A percentile compares a stretch with the other conserved stretches of the same genome.
These are phyloP conservation scores for Carassius auratus DNA, from an alignment of 2,113 vertebrate genomes.

Conservation along the genomic window DNA sequence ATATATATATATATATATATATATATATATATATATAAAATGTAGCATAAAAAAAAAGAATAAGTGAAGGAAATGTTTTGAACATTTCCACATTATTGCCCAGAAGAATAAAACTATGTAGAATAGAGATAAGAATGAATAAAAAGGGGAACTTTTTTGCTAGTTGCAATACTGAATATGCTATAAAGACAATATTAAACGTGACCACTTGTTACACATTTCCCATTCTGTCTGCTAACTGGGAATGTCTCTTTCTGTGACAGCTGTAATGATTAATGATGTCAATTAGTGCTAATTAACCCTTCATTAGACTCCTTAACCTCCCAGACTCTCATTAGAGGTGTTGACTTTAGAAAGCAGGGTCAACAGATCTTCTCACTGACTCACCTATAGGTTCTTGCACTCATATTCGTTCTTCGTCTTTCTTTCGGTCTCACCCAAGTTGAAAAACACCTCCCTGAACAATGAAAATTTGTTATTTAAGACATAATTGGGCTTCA, in stretches of 20 bases:
- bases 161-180: neutral
- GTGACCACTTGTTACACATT: neutral
- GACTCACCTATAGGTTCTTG: conserved; percentile 29
- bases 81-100: too few relatives aligned
- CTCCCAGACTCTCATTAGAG: conserved; percentile 53
- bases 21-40: too few relatives aligned
- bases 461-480: neutral
- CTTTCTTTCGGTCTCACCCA: neutral
- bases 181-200: neutral
- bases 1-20: too few relatives aligned
- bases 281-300: conserved; percentile 71
- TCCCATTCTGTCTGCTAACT: neutral
- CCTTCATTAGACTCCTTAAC: conserved; percentile 67
- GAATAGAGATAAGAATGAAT: too few relatives aligned
- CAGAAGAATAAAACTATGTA: too few relatives aligned
- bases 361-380: conserved; percentile 44
- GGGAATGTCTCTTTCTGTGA: conserved; percentile 48
- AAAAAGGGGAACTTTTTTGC: neutral
- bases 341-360: conserved; percentile 69
- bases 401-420: conserved; percentile 20
- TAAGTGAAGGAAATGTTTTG: too few relatives aligned
- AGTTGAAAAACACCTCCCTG: conserved; percentile 12
- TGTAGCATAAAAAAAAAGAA: too few relatives aligned
- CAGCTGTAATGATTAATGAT: conserved; percentile 73
- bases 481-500: conserved; percentile 17